Percentiles rank a stretch among this genome's conserved stretches.
Evolutionary conservation across 1,140 invertebrate genomes (phyloP).

Genomic region (Hestina assimilis): DNA sequence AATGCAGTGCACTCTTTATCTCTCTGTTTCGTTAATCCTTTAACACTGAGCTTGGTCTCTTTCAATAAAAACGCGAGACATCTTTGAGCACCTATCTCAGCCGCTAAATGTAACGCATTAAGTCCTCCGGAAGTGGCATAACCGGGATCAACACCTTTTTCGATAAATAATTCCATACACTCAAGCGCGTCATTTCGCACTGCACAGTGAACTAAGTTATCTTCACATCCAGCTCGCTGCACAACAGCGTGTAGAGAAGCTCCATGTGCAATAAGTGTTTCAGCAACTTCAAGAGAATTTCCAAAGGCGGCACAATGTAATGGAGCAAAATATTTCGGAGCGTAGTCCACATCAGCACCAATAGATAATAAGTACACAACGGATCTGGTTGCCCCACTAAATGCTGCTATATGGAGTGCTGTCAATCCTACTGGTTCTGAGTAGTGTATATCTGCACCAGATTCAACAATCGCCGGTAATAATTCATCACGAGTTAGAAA

Average conservation of each 20-base stretch:
- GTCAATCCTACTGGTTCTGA: slow-evolving; percentile 77
- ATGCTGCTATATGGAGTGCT: slow-evolving; percentile 80
- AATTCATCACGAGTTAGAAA: slow-evolving; percentile 78
- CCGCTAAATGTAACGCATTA: slow-evolving; percentile 80
- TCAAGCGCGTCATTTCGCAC: slow-evolving; percentile 78
- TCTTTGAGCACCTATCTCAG: slow-evolving; percentile 78
- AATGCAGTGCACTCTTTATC: slow-evolving; percentile 82
- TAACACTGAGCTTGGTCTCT: slow-evolving; percentile 71
- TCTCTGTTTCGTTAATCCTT: slow-evolving; percentile 65
- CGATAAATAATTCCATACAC: slow-evolving; percentile 79
- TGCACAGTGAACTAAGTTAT: slow-evolving; percentile 80
- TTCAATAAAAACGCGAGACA: slow-evolving; percentile 77
- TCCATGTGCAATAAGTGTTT: slow-evolving; percentile 75
- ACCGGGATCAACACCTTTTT: slow-evolving; percentile 76
- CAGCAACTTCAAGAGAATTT: slow-evolving; percentile 75
- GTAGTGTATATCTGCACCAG: slow-evolving; percentile 78
- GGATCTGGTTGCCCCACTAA: slow-evolving; percentile 78
- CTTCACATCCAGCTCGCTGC: slow-evolving; percentile 69
- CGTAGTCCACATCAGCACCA: slow-evolving; percentile 77
- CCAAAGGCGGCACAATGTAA: slow-evolving; percentile 81
- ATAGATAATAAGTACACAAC: slow-evolving; percentile 78
- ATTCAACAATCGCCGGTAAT: slow-evolving; percentile 66
- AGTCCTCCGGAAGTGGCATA: slow-evolving; percentile 77
- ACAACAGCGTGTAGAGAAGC: slow-evolving; percentile 71
- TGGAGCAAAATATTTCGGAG: slow-evolving; percentile 77